Evolutionary conservation across 2,797 vertebrate species (phyloP).

Genomic region (Rhabdomys pumilio): DNA sequence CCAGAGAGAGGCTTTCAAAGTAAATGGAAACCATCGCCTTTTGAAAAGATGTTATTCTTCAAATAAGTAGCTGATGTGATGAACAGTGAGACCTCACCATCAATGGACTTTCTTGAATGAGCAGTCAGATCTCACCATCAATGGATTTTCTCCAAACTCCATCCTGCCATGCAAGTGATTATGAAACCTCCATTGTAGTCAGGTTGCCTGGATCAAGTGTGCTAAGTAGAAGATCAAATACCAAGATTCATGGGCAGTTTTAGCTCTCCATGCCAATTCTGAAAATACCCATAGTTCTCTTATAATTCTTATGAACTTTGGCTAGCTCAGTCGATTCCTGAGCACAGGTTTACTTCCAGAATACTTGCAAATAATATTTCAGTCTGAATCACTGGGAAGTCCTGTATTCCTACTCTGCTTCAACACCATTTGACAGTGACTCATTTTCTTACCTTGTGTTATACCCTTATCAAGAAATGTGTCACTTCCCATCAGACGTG

Average conservation of each 20-base stretch:
- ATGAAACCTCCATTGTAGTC: neutral
- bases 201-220: neutral
- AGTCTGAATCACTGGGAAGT: neutral
- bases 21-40: neutral
- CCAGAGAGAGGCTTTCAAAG: neutral
- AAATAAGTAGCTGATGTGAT: neutral
- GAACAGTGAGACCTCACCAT: neutral
- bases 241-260: neutral
- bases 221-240: neutral
- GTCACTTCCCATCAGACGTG: neutral
- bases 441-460: conserved; percentile 10
- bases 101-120: conserved; percentile 4
- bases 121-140: neutral
- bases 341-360: neutral
- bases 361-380: conserved; percentile 21
- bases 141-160: neutral
- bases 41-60: conserved; percentile 9
- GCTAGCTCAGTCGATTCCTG: neutral
- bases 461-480: neutral
- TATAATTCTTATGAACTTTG: neutral
- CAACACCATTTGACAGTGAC: neutral
- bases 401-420: neutral
- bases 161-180: conserved; percentile 45
- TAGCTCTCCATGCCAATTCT: neutral
- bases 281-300: neutral